These are phyloP conservation scores for Cryptocheilus praepositus DNA, from an alignment of 2,888 invertebrate species.

Conservation along the genomic window DNA sequence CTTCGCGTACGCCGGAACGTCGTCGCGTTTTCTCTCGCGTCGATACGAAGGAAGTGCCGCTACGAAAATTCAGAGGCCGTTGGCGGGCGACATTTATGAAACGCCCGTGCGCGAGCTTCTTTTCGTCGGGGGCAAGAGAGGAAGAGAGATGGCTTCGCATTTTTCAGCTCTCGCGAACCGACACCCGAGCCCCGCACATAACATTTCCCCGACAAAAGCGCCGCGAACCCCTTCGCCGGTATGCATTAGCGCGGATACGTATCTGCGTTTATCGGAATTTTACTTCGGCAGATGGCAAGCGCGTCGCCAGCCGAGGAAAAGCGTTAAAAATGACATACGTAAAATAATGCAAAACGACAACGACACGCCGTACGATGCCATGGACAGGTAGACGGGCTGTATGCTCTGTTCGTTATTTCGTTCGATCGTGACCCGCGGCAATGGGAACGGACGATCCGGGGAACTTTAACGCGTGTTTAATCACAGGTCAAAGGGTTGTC, in stretches of 20 bases:
- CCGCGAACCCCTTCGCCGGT: slow-evolving; percentile 16
- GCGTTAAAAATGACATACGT: slow-evolving; percentile 35
- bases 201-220: too few relatives aligned
- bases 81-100: too few relatives aligned
- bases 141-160: neutral
- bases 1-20: too few relatives aligned
- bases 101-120: too few relatives aligned
- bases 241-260: slow-evolving; percentile 37
- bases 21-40: too few relatives aligned
- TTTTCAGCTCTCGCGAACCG: too few relatives aligned
- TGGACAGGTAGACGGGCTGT: neutral
- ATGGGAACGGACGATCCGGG: neutral
- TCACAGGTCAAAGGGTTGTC: slow-evolving; percentile 12
- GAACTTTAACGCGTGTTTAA: neutral
- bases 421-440: neutral
- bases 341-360: slow-evolving; percentile 33
- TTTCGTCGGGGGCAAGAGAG: neutral
- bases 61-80: too few relatives aligned
- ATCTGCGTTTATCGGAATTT: slow-evolving; percentile 46
- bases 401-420: too few relatives aligned
- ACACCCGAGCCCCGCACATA: too few relatives aligned
- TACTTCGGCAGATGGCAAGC: slow-evolving; percentile 21
- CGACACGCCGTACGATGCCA: neutral
- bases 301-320: neutral
- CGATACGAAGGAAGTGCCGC: too few relatives aligned